phyloP scores from a whole-genome alignment of 2,113 vertebrate species.

The Pogona vitticeps region DNA sequence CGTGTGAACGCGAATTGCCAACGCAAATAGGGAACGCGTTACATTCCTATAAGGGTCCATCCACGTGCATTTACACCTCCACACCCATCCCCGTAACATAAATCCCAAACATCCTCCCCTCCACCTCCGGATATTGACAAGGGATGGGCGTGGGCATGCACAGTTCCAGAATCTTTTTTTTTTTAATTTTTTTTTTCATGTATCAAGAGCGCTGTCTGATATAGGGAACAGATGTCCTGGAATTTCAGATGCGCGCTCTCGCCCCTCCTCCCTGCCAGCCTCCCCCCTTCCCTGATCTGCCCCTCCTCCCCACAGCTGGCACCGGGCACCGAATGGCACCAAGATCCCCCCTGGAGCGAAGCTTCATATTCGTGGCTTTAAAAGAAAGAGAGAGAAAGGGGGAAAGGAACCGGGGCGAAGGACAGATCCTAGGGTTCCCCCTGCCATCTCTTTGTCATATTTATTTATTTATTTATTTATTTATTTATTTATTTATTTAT shows the following conservation, averaged over 20 bases:
- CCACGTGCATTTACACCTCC: too few relatives aligned
- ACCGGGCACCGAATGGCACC: slow-evolving; percentile 80
- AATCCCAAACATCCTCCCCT: neutral
- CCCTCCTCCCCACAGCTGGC: slow-evolving; percentile 77
- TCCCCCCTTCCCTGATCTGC: slow-evolving; percentile 55
- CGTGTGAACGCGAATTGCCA: neutral
- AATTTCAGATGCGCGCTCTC: slow-evolving; percentile 86
- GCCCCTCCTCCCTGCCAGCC: slow-evolving; percentile 61
- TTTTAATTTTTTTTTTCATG: neutral
- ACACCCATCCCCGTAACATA: too few relatives aligned
- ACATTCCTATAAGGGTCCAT: neutral
- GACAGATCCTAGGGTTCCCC: neutral
- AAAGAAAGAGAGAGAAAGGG: neutral
- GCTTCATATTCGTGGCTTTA: slow-evolving; percentile 56
- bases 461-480: neutral
- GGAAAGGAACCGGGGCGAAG: slow-evolving; percentile 46
- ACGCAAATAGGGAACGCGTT: neutral
- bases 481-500: neutral
- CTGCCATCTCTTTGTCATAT: neutral
- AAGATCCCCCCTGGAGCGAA: slow-evolving; percentile 79
- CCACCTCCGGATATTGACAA: slow-evolving; percentile 33
- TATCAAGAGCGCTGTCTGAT: slow-evolving; percentile 68
- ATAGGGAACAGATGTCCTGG: slow-evolving; percentile 89
- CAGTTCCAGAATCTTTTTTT: slow-evolving; percentile 59
- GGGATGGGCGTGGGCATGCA: slow-evolving; percentile 18